Conservation (phyloP, 1,140 invertebrate genomes). For the Diorhabda sublineata region DNA sequence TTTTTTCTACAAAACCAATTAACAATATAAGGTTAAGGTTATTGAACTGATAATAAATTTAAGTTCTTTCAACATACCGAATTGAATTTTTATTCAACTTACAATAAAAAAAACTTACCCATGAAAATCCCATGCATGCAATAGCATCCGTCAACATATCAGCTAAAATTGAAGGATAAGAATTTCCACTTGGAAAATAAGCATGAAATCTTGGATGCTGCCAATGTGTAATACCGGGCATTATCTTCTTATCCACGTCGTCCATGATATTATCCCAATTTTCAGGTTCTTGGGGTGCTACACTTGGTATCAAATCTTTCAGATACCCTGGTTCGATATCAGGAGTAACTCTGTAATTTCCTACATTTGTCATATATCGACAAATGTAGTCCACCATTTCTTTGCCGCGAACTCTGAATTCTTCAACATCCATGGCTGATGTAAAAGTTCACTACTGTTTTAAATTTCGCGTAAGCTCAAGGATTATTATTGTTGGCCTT, state of each 20-base stretch:
- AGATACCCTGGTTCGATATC: constrained; percentile 81
- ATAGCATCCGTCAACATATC: constrained; percentile 91
- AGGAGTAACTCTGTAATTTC: constrained; percentile 72
- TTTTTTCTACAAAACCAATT: too few relatives aligned
- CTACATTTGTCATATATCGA: constrained; percentile 76
- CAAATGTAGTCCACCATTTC: constrained; percentile 94
- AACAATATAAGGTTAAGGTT: too few relatives aligned
- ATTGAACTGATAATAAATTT: too few relatives aligned
- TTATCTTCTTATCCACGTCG: constrained; percentile 86
- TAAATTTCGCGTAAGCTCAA: too few relatives aligned
- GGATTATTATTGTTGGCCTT: too few relatives aligned
- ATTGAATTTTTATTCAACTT: too few relatives aligned
- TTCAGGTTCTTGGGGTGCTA: constrained; percentile 78
- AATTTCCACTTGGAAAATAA: constrained; percentile 94
- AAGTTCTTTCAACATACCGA: too few relatives aligned
- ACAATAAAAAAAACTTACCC: constrained; percentile 58
- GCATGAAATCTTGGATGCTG: constrained; percentile 95
- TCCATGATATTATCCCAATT: constrained; percentile 80
- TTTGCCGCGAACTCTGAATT: constrained; percentile 79
- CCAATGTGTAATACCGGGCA: constrained; percentile 96
- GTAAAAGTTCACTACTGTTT: too few relatives aligned
- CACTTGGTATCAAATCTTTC: constrained; percentile 64
- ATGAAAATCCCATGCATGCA: constrained; percentile 92
- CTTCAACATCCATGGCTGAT: constrained; percentile 68
- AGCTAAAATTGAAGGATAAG: constrained; percentile 88